Evolutionary conservation across 2,797 vertebrate species (phyloP), one percentile per base, ranked within the genome.

Genomic region (Stomatorhinus walkeri): DNA sequence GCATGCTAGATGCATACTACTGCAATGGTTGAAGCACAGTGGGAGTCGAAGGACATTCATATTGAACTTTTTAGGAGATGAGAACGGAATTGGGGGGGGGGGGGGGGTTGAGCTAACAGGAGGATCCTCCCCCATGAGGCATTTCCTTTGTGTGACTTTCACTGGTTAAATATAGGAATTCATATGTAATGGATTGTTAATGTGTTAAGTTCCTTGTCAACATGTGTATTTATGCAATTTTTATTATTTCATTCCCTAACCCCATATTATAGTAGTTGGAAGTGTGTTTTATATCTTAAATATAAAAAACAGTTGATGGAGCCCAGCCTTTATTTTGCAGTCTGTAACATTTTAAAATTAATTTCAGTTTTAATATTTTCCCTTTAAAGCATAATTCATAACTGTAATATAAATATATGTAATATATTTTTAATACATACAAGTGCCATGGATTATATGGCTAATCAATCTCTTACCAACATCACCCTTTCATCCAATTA

Each of bases 221-320:
- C 52, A 88, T 88, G 87, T 51, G 40, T 36, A 88, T 88, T 32
- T 14, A 88, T 88, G 87, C 68, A 79, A 81, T 43, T 81, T 54
- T n/a, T n/a, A 64, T 87, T 8, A 56, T 19, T 83, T 24, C 12
- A 52, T 85, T 49, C 49, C 22, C 14, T n/a, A 40, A 10, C 46
- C 59, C 28, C 24, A 52, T n/a, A 52, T 52, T 48, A 52, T 88
- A 76, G 76, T 51, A 24, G 28, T 12, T 61, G 54, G 28, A 36
- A n/a, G 32, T 40, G 56, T 19, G 6, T 36, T 56, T 85, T 56
- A 19, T 6, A 46, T 36, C 1, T 64, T 87, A 32, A 46, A 46
- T 40, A 3, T 40, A 46, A 46, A 87, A 87, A 59, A 32, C 2
- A 6, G 85, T 46, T 12, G 12, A 14, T n/a, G 8, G 48, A 49